phyloP scores from a whole-genome alignment of 2,113 vertebrate genomes.

The Ammodytes marinus region DNA sequence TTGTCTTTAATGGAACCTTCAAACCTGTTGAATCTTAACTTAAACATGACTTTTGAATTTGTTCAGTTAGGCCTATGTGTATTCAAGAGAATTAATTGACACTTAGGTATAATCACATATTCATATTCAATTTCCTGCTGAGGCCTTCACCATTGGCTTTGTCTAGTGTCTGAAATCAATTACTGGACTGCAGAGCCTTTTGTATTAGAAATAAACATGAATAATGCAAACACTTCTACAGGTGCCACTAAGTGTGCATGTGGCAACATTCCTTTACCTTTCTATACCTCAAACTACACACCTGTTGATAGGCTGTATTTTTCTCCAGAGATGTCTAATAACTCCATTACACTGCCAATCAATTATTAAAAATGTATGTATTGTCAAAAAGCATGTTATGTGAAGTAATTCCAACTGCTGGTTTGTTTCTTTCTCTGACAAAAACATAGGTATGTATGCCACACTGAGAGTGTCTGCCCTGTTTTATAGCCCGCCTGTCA shows the following conservation, averaged over 20 bases:
- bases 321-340: slow-evolving; percentile 13
- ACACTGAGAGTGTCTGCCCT: slow-evolving; percentile 56
- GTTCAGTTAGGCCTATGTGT: slow-evolving; percentile 1
- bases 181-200: slow-evolving; percentile 19
- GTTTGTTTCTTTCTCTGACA: slow-evolving; percentile 37
- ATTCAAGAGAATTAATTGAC: slow-evolving; percentile 11
- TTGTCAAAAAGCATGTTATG: slow-evolving; percentile 6
- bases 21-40: slow-evolving; percentile 41
- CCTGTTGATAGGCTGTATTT: not conserved
- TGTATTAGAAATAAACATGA: slow-evolving; percentile 32
- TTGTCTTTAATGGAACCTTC: slow-evolving; percentile 47
- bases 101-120: slow-evolving; percentile 16
- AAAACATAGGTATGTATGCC: slow-evolving; percentile 26
- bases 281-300: not conserved
- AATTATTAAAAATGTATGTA: slow-evolving; percentile 22
- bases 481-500: slow-evolving; percentile 79
- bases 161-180: slow-evolving; percentile 24
- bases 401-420: slow-evolving; percentile 4
- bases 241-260: not conserved
- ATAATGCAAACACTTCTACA: slow-evolving; percentile 12
- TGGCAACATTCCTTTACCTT: slow-evolving; percentile 9
- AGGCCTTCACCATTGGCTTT: slow-evolving; percentile 29
- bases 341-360: not conserved
- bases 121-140: slow-evolving; percentile 20
- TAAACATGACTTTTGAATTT: slow-evolving; percentile 22